A percentile compares a stretch with the other conserved stretches of the same genome.
These are phyloP conservation scores for Himalopsyche japonica DNA, from an alignment of 2,888 invertebrate species.

Conservation along the genomic window DNA sequence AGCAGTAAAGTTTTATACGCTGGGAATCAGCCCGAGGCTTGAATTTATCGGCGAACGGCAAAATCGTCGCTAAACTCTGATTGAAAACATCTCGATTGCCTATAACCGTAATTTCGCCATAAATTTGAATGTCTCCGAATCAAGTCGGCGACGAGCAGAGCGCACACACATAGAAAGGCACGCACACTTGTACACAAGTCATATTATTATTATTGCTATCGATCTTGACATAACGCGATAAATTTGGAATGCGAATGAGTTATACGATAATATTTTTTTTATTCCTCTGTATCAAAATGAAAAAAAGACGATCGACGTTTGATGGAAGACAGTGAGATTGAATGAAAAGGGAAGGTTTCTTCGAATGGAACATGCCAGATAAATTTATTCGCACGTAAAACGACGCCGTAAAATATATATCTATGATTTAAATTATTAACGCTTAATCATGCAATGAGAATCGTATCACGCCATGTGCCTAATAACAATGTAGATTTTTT, in stretches of 20 bases:
- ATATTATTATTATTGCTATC: not conserved
- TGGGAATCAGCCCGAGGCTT: not conserved
- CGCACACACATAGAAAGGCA: not conserved
- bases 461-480: too few species aligned
- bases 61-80: slow-evolving; percentile 38
- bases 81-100: slow-evolving; percentile 40
- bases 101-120: slow-evolving; percentile 38
- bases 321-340: not conserved
- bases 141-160: not conserved
- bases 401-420: too few species aligned
- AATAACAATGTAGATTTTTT: too few species aligned
- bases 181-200: not conserved
- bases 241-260: not conserved
- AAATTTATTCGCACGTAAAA: not conserved
- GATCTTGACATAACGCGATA: not conserved
- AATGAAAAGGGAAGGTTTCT: not conserved
- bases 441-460: too few species aligned
- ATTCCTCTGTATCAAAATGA: not conserved
- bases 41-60: slow-evolving; percentile 27
- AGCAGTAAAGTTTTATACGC: not conserved
- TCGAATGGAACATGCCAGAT: not conserved
- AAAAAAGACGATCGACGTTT: not conserved
- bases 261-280: not conserved
- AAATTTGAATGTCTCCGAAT: slow-evolving; percentile 30
- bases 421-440: too few species aligned